A percentile compares a stretch with the other conserved stretches of the same genome.
Evolutionary conservation across 2,797 vertebrate species (phyloP).

Genomic region (Peromyscus attwateri): DNA sequence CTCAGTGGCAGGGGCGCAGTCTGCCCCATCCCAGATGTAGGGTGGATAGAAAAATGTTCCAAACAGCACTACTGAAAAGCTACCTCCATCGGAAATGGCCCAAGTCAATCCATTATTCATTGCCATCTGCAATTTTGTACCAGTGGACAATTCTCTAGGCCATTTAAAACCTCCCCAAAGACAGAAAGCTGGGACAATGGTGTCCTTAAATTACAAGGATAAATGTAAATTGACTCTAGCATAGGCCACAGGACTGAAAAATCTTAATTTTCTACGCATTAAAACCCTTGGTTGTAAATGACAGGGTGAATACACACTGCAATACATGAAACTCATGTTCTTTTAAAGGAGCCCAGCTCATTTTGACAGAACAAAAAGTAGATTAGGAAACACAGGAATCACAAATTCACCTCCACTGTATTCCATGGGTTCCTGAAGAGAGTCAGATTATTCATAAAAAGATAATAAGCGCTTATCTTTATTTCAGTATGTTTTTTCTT

Average conservation of each 20-base stretch:
- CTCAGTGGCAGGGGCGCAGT: background rate
- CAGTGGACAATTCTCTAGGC: slow-evolving; percentile 35
- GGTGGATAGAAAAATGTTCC: background rate
- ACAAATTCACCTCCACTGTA: slow-evolving; percentile 18
- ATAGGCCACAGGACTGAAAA: background rate
- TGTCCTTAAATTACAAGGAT: slow-evolving; percentile 62
- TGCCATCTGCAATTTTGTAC: slow-evolving; percentile 55
- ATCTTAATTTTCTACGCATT: background rate
- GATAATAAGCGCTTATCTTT: background rate
- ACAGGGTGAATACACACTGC: background rate
- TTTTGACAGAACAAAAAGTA: slow-evolving; percentile 14
- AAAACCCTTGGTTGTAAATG: slow-evolving; percentile 21
- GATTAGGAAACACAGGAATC: background rate
- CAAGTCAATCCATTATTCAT: slow-evolving; percentile 76
- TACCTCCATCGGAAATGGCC: slow-evolving; percentile 62
- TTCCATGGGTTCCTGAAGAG: background rate
- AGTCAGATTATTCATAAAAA: slow-evolving; percentile 34
- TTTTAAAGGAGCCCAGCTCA: background rate
- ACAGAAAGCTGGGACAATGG: background rate
- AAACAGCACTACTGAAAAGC: slow-evolving; percentile 61
- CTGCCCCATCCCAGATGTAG: background rate
- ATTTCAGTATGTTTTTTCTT: background rate
- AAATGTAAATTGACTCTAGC: slow-evolving; percentile 56
- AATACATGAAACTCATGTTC: background rate
- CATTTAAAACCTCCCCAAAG: slow-evolving; percentile 76